Base-by-base conservation (phyloP, 1,140 invertebrate species). In the Trichoplusia ni region DNA sequence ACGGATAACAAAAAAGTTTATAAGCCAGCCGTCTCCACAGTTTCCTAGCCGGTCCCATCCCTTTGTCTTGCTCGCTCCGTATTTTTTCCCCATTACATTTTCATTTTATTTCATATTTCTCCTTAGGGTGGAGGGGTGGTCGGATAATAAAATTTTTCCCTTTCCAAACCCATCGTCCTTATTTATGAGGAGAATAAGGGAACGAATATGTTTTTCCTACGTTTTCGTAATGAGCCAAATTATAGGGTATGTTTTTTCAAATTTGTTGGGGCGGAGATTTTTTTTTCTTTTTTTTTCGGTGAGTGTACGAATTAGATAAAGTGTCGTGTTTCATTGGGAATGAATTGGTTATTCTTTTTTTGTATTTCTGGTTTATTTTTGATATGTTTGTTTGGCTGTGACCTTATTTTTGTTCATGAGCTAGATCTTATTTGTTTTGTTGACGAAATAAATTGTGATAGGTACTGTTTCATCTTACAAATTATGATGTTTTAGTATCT, bases 91-190 rank as follows among this genome's bases (percentile, higher is more conserved):
- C 82, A 90, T 90, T 88, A 90, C 83, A 85, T 90, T 90, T 90
- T 90, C 87, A 90, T 90, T 90, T 90, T 90, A 90, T 90, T 87
- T 88, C 85, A 90, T 87, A 88, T 90, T 88, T 82, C 84, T 86
- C 84, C 83, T 84, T 86, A 78, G 56, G 79, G 75, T 38, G 62
- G 37, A 13, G 75, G 72, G 69, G 79, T 67, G 67, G 75, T 54
- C 66, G 82, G 80, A 86, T 88, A 88, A 88, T 88, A 90, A 88
- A 90, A 87, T 85, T 90, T 88, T 90, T 88, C 86, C 84, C 84
- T 81, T 76, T 77, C 67, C 61, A 58, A 72, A 70, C 81, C 73
- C 73, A 66, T 79, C 77, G 73, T 76, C 75, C 81, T 89, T 90
- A 90, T 90, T 90, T 90, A 90, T 90, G 82, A 82, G 76, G 68